These are phyloP conservation scores for Actenoides lindsayi DNA, from an alignment of 2,113 vertebrate genomes.

Conservation along the genomic window DNA sequence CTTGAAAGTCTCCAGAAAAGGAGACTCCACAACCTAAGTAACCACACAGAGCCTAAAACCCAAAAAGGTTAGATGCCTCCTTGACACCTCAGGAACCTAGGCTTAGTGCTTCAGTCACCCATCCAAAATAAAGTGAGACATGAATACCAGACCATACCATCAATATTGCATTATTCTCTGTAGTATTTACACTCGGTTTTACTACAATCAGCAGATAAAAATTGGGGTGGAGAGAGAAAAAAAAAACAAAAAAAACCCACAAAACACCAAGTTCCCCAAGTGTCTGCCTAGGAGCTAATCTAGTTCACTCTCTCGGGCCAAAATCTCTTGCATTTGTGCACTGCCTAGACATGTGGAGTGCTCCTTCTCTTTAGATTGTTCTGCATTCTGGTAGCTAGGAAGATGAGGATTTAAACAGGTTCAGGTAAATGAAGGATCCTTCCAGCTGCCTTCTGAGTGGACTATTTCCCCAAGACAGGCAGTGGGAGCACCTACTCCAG, in stretches of 20 bases:
- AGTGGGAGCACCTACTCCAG: background rate
- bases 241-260: background rate
- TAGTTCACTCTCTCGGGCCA: background rate
- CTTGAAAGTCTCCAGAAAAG: too few relatives aligned
- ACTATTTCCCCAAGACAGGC: background rate
- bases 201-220: background rate
- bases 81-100: background rate
- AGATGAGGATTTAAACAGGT: background rate
- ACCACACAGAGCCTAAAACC: background rate
- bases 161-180: background rate
- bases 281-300: background rate
- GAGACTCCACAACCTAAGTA: too few relatives aligned
- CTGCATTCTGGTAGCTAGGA: background rate
- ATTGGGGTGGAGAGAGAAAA: rapidly evolving
- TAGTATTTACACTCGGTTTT: background rate
- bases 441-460: background rate
- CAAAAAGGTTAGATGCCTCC: background rate
- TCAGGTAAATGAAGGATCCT: background rate
- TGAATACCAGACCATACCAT: rapidly evolving
- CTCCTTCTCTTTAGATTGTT: background rate
- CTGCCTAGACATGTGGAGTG: background rate
- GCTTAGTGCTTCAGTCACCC: background rate
- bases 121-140: background rate
- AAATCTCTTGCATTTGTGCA: background rate
- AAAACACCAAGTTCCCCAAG: background rate